phyloP scores from a whole-genome alignment of 2,888 invertebrate genomes.

The Eubasilissa splendida region DNA sequence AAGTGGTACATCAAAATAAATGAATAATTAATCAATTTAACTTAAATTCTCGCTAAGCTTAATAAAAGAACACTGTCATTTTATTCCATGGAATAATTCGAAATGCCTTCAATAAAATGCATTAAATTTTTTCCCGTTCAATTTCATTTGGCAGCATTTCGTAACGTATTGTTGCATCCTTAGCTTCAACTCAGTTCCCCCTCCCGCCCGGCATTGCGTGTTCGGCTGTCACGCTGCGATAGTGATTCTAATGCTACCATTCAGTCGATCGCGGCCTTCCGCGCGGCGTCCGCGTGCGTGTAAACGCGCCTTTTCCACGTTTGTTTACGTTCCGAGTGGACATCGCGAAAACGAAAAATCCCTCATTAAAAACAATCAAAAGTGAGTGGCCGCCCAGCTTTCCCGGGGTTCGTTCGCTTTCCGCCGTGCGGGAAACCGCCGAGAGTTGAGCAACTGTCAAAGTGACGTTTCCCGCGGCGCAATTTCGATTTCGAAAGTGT shows the following conservation, averaged over 20 bases:
- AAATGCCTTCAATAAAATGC: too few relatives aligned
- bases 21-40: too few relatives aligned
- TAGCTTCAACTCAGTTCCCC: constrained; percentile 1
- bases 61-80: too few relatives aligned
- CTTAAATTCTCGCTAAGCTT: too few relatives aligned
- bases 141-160: too few relatives aligned
- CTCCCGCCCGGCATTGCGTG: constrained; percentile 36
- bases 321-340: constrained; percentile 30
- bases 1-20: too few relatives aligned
- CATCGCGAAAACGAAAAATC: constrained; percentile 32
- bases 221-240: constrained; percentile 15
- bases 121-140: too few relatives aligned
- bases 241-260: constrained; percentile 33
- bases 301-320: constrained; percentile 12
- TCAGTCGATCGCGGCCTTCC: constrained; percentile 40
- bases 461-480: neutral
- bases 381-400: neutral
- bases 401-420: neutral
- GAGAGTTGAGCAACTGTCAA: neutral
- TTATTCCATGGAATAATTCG: too few relatives aligned
- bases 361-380: neutral
- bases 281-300: constrained; percentile 34
- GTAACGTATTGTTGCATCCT: constrained; percentile 17
- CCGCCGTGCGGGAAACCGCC: neutral
- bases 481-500: neutral